Evolutionary conservation across 2,797 vertebrate genomes (phyloP).

Genomic region (Tiaroga cobitis): DNA sequence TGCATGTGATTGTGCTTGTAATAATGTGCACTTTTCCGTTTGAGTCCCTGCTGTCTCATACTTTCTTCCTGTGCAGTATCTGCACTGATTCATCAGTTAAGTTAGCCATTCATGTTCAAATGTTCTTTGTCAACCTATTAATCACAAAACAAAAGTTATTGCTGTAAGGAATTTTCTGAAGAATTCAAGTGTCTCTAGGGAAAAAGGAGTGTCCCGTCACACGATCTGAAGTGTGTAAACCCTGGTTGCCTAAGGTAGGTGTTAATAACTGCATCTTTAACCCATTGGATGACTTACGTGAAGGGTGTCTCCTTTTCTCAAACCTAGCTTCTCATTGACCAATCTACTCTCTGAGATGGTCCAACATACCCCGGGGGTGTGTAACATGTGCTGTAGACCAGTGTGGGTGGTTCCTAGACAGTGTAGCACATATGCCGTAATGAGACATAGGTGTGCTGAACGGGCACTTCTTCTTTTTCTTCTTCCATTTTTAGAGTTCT

Average conservation of each 20-base stretch:
- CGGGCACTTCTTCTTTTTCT: slow-evolving; percentile 37
- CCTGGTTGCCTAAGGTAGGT: slow-evolving; percentile 54
- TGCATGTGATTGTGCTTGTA: no score
- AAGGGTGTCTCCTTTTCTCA: slow-evolving; percentile 62
- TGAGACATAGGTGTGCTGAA: slow-evolving; percentile 58
- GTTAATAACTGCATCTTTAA: slow-evolving; percentile 54
- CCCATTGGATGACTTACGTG: slow-evolving; percentile 56
- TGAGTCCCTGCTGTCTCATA: background rate
- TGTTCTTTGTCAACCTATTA: slow-evolving; percentile 5
- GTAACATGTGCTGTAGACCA: slow-evolving; percentile 52
- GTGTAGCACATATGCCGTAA: slow-evolving; percentile 69
- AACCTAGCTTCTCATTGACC: slow-evolving; percentile 63
- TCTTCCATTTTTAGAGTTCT: slow-evolving; percentile 25
- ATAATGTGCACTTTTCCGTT: background rate
- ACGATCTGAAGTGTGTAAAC: slow-evolving; percentile 68
- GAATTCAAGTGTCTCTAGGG: slow-evolving; percentile 51
- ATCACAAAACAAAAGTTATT: background rate
- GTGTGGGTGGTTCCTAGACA: slow-evolving; percentile 64
- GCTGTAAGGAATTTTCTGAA: background rate
- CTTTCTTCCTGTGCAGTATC: background rate
- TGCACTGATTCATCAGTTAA: slow-evolving; percentile 7
- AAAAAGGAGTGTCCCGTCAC: slow-evolving; percentile 64
- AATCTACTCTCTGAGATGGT: slow-evolving; percentile 59
- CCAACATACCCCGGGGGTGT: slow-evolving; percentile 59
- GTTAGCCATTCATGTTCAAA: slow-evolving; percentile 5